Percentiles rank a stretch among this genome's conserved stretches.
Conservation (phyloP, 1,140 invertebrate genomes). For the Aphelinus atriplicis region DNA sequence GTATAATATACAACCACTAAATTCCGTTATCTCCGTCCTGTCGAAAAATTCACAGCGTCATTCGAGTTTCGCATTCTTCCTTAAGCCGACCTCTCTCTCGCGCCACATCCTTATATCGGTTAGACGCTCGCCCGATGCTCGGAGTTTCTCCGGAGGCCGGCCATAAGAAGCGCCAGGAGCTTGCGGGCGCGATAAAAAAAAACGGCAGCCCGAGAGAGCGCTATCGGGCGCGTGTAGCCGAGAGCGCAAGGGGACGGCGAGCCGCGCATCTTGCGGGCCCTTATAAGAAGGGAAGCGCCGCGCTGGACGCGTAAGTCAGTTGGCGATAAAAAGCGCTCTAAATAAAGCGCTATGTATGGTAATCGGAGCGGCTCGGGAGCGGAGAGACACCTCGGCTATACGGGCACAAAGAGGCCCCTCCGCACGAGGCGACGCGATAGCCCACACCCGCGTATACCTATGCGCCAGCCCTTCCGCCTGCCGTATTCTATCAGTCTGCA, state of each 20-base stretch:
- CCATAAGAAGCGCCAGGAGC: background rate
- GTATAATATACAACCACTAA: no score
- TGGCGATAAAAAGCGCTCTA: constrained; percentile 55
- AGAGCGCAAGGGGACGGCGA: no score
- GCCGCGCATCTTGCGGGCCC: no score
- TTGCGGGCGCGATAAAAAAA: background rate
- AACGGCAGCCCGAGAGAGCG: background rate
- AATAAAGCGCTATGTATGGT: constrained; percentile 56
- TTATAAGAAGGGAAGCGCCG: no score
- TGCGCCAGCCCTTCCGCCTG: background rate
- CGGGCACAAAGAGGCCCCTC: background rate
- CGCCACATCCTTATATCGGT: no score
- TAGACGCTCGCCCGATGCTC: no score
- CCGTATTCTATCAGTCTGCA: constrained; percentile 56
- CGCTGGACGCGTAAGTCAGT: constrained; percentile 38
- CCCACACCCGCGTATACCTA: background rate
- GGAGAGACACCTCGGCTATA: background rate
- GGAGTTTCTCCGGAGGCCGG: no score
- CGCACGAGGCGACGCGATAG: background rate
- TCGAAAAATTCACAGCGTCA: no score
- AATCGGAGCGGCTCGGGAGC: constrained; percentile 40
- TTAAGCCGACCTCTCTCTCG: no score
- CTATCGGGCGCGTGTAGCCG: background rate
- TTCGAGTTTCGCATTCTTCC: no score
- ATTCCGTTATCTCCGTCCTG: no score